Evolutionary conservation across 2,113 vertebrate species (phyloP).

Genomic region (Corythornis cristatus): DNA sequence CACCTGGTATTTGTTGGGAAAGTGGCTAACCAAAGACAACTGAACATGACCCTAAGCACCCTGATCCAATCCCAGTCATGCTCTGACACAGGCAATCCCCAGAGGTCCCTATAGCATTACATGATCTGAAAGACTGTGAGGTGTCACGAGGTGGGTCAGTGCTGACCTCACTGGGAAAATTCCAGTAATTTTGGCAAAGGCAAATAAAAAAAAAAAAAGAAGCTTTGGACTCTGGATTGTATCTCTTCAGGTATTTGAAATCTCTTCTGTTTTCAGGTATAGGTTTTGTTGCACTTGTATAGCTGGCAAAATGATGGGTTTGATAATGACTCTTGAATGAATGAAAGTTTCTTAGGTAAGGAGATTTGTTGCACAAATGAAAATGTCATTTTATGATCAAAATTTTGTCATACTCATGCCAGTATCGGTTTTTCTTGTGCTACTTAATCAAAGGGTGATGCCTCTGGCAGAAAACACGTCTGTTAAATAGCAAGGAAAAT

Average conservation of each 20-base stretch:
- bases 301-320: background rate
- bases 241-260: background rate
- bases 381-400: background rate
- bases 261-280: background rate
- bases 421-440: background rate
- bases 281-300: fast-evolving
- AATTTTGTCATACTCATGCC: background rate
- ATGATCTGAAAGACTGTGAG: background rate
- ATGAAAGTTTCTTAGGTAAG: background rate
- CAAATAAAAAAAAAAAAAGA: no score
- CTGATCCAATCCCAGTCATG: background rate
- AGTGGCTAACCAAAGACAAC: no score
- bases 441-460: background rate
- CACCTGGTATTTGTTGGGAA: background rate
- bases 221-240: background rate
- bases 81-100: fast-evolving
- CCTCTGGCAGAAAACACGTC: background rate
- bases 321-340: background rate
- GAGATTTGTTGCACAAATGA: background rate
- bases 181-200: background rate
- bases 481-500: background rate
- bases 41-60: fast-evolving
- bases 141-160: background rate
- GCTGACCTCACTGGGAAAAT: background rate
- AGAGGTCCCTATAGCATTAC: background rate